These are phyloP conservation scores for Araneus ventricosus DNA, from an alignment of 1,140 invertebrate genomes.

Conservation along the genomic window DNA sequence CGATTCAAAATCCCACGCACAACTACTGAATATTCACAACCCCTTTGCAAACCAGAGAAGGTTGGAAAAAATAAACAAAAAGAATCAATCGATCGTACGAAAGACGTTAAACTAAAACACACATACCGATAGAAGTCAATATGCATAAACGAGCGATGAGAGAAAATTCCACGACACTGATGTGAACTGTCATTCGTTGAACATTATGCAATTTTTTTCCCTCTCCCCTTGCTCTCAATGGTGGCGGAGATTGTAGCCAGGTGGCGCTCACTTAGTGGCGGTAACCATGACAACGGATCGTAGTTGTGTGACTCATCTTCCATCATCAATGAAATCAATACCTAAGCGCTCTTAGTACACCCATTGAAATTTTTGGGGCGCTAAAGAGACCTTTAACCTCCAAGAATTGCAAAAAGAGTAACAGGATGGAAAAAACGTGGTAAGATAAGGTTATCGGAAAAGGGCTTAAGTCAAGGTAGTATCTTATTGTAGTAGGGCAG, in stretches of 20 bases:
- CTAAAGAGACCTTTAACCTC: neutral
- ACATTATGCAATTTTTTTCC: conserved; percentile 47
- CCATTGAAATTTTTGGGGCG: conserved; percentile 65
- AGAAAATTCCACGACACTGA: conserved; percentile 65
- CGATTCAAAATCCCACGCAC: neutral
- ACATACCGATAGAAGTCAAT: conserved; percentile 48
- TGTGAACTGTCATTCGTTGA: conserved; percentile 44
- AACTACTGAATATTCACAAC: neutral
- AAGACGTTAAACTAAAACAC: conserved; percentile 44
- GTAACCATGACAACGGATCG: conserved; percentile 67
- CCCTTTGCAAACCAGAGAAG: neutral
- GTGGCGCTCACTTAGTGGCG: conserved; percentile 71
- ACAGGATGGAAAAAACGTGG: neutral
- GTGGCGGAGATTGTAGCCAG: conserved; percentile 51
- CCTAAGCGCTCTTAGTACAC: conserved; percentile 37
- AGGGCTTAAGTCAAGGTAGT: neutral
- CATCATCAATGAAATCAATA: conserved; percentile 75
- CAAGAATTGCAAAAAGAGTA: neutral
- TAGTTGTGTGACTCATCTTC: conserved; percentile 73
- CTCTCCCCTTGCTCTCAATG: neutral
- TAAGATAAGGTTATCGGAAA: neutral
- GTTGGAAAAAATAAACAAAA: neutral
- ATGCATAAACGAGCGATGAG: conserved; percentile 37
- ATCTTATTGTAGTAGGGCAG: too few relatives aligned
- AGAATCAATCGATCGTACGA: neutral